Evolutionary conservation across 2,888 invertebrate genomes (phyloP), one percentile per base, ranked within the genome.

Genomic region (Rhamnusium bicolor): DNA sequence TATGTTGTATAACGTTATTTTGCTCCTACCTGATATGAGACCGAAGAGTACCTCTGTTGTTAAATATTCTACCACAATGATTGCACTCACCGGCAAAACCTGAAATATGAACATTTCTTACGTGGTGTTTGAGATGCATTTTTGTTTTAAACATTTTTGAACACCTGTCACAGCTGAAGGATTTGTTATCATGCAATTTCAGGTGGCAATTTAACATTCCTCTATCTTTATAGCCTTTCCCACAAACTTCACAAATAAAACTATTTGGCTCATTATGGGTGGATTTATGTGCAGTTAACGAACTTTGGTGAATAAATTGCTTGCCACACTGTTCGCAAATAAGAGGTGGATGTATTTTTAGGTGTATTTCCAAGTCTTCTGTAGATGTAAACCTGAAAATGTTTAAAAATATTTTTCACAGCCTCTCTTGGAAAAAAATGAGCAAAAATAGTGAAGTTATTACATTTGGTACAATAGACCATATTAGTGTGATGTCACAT

Each of bases 11-110:
- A 29, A 2, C 8, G 4, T 29, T 51, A n/a, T 10, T n/a, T 53
- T n/a, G 19, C 21, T 65, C 72, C 74, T 62, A 78, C 78, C 63
- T 78, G 62, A 67, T 72, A 67, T 78, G 78, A 6, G 71, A 69
- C 12, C 69, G 72, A 8, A 74, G 63, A 4, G 69, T 69, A n/a
- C 69, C 61, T 14, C 54, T 68, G 29, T 69, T 76, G 27, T 74
- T 74, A 53, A 78, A 78, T 40, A 78, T 5, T 19, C 10, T 58
- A 18, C 58, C 58, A 10, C 58, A 58, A 6, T 24, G 19, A 8
- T 18, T 29, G 32, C 58, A 58, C 58, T 58, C 32, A 1, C 16
- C 14, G 8, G 3, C 10, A 0, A 6, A 14, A 2, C 0, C 2
- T 16, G 16, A 10, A 7, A 3, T 14, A 18, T 58, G 58, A 8